Conservation (phyloP, 2,797 vertebrate species). For the Malacoctenus gilli region DNA sequence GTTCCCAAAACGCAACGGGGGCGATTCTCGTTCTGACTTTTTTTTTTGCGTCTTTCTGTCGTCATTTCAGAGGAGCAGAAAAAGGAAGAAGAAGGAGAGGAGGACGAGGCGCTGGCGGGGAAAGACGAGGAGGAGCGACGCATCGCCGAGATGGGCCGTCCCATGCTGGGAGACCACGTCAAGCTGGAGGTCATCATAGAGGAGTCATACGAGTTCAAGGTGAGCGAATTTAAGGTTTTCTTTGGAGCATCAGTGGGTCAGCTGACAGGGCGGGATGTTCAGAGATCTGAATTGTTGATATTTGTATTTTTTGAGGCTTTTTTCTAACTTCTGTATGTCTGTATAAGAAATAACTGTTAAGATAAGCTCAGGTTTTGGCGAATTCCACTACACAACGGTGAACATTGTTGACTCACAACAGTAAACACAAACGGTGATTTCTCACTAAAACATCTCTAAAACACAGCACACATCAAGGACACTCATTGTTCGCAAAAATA, state of each 20-base stretch:
- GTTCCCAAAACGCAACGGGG: too few relatives aligned
- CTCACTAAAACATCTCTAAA: not conserved
- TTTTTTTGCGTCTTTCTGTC: slow-evolving; percentile 8
- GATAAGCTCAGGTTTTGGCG: not conserved
- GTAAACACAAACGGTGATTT: slow-evolving; percentile 2
- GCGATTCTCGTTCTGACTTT: not conserved
- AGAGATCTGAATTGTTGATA: too few relatives aligned
- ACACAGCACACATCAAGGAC: not conserved
- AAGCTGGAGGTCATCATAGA: slow-evolving; percentile 97
- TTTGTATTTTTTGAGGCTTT: too few relatives aligned
- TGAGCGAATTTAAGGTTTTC: too few relatives aligned
- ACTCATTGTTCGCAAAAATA: too few relatives aligned
- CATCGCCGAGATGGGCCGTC: slow-evolving; percentile 95
- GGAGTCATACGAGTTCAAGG: slow-evolving; percentile 99
- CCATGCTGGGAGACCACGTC: slow-evolving; percentile 92
- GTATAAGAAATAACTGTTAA: not conserved
- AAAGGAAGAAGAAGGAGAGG: slow-evolving; percentile 72
- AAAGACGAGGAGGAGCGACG: slow-evolving; percentile 93
- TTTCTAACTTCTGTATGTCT: too few relatives aligned
- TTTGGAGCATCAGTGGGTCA: too few relatives aligned
- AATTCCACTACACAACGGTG: not conserved
- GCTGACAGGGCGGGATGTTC: too few relatives aligned
- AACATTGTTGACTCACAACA: not conserved
- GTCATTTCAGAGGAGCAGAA: slow-evolving; percentile 85
- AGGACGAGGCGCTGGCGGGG: slow-evolving; percentile 87